Percentiles rank a stretch among this genome's conserved stretches.
Evolutionary conservation across 2,888 invertebrate genomes (phyloP).

Genomic region (Molanna angustata): DNA sequence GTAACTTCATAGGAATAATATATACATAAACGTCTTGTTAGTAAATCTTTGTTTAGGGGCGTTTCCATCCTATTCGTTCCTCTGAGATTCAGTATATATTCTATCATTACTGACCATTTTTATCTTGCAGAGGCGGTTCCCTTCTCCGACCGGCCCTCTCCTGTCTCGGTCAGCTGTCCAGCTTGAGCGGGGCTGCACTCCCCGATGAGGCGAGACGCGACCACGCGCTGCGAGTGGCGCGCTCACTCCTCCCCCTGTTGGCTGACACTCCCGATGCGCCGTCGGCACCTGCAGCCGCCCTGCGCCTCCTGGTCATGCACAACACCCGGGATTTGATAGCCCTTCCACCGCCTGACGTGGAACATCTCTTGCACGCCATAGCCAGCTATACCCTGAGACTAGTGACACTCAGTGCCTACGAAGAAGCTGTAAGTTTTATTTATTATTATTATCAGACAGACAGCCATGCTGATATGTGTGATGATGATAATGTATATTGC

Average conservation of each 20-base stretch:
- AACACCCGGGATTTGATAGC: constrained; percentile 48
- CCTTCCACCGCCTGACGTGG: constrained; percentile 47
- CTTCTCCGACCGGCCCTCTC: constrained; percentile 66
- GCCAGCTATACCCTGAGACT: constrained; percentile 35
- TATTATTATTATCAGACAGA: background rate
- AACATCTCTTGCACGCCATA: constrained; percentile 47
- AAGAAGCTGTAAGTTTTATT: constrained; percentile 47
- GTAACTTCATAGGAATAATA: no score
- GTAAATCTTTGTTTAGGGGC: no score
- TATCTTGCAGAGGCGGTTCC: constrained; percentile 43
- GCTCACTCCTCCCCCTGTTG: constrained; percentile 25
- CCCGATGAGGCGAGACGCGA: constrained; percentile 12
- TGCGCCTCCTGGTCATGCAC: constrained; percentile 49
- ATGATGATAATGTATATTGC: no score
- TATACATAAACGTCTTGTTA: no score
- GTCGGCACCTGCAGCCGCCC: constrained; percentile 26
- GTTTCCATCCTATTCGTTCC: no score
- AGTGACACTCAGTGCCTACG: constrained; percentile 38
- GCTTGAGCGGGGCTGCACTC: constrained; percentile 21
- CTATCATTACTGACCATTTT: no score
- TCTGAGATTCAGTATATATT: no score
- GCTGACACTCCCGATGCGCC: constrained; percentile 16
- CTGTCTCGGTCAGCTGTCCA: constrained; percentile 56
- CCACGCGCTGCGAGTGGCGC: constrained; percentile 26
- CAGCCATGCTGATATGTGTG: no score